Conservation (phyloP, 64 coral and sea anemone genomes). For the Catalaphyllia jardinei region DNA sequence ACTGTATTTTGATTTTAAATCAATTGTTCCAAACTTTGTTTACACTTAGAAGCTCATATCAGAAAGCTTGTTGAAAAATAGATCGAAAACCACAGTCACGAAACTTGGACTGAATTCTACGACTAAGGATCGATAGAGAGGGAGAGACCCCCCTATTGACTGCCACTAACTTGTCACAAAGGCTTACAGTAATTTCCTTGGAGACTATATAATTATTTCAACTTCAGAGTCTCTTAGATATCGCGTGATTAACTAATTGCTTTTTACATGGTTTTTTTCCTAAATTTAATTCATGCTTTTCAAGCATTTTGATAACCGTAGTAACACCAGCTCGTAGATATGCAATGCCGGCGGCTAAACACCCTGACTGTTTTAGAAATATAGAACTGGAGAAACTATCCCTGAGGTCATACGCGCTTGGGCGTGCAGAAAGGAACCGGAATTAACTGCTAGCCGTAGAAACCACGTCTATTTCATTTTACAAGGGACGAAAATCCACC, state of each 20-base stretch:
- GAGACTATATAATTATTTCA: too few species aligned
- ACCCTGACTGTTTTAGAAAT: too few species aligned
- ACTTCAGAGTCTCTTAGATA: neutral
- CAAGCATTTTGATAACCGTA: neutral
- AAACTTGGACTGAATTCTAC: neutral
- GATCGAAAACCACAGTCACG: neutral
- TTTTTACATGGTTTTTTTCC: neutral
- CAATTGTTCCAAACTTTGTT: conserved; percentile 8
- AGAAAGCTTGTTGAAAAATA: neutral
- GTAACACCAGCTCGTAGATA: neutral
- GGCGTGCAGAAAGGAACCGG: neutral
- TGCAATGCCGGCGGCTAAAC: too few species aligned
- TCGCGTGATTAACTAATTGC: neutral
- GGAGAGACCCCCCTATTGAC: neutral
- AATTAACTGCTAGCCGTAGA: neutral
- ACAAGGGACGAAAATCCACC: neutral
- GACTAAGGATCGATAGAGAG: neutral
- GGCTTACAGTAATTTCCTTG: too few species aligned
- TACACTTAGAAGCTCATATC: neutral
- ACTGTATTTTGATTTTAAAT: neutral
- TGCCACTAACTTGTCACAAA: too few species aligned
- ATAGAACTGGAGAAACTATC: too few species aligned
- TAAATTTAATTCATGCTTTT: neutral
- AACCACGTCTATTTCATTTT: neutral
- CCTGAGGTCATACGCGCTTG: too few species aligned